phyloP scores from a whole-genome alignment of 2,797 vertebrate species.

The Okamejei kenojei region DNA sequence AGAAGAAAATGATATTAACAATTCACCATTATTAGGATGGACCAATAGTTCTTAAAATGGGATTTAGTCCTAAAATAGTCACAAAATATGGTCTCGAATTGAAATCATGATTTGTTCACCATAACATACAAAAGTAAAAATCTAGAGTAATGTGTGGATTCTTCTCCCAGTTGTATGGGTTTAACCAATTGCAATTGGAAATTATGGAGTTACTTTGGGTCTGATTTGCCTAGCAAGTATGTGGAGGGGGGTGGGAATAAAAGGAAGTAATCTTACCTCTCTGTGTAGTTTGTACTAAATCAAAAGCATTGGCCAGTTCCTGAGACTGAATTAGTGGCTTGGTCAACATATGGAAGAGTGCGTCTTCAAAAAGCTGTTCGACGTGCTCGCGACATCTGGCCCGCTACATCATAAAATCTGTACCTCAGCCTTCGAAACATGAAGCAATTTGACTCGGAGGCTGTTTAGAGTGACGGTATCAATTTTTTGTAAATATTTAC shows the following conservation, averaged over 20 bases:
- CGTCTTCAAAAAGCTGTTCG: slow-evolving; percentile 5
- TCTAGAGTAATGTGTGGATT: not conserved
- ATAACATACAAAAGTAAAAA: not conserved
- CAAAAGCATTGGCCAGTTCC: not conserved
- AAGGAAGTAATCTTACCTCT: slow-evolving; percentile 6
- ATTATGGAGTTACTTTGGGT: slow-evolving; percentile 11
- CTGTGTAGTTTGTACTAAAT: not conserved
- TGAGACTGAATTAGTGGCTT: slow-evolving; percentile 30
- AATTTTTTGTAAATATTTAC: slow-evolving; percentile 33
- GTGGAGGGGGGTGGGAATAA: too few species aligned
- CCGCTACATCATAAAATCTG: not conserved
- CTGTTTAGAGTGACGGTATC: slow-evolving; percentile 15
- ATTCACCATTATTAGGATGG: not conserved
- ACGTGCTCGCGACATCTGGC: slow-evolving; percentile 15
- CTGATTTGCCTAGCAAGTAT: not conserved
- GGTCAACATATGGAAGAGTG: not conserved
- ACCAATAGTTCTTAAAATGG: not conserved
- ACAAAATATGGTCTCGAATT: slow-evolving; percentile 17
- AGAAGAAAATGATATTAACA: slow-evolving; percentile 6
- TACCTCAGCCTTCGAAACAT: not conserved
- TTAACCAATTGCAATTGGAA: not conserved
- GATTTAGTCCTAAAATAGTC: slow-evolving; percentile 14
- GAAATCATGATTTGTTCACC: slow-evolving; percentile 15
- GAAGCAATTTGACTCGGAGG: slow-evolving; percentile 1
- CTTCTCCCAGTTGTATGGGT: not conserved